Evolutionary conservation across 1,140 invertebrate genomes (phyloP).

Genomic region (Oncopodura yosiiana): DNA sequence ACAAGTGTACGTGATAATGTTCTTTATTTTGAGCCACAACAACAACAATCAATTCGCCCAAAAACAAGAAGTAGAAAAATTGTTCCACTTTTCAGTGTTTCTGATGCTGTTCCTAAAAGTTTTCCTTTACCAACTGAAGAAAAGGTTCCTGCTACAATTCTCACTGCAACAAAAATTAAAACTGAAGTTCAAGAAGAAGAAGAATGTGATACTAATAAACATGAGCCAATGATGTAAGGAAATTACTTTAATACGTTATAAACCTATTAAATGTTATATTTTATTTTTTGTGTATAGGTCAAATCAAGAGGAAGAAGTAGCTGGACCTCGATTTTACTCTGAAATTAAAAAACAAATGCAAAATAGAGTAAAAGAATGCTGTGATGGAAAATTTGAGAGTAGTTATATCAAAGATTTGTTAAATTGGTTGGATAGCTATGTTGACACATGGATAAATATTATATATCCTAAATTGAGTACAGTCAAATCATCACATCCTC

Average conservation of each 20-base stretch:
- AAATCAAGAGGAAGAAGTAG: slow-evolving; percentile 46
- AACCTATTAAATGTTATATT: slow-evolving; percentile 1
- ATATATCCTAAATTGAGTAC: slow-evolving; percentile 57
- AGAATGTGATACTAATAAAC: too few species aligned
- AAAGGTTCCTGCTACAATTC: too few species aligned
- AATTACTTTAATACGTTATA: too few species aligned
- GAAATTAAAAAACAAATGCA: slow-evolving; percentile 20
- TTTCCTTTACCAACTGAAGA: too few species aligned
- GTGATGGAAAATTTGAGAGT: slow-evolving; percentile 24
- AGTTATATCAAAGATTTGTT: slow-evolving; percentile 18
- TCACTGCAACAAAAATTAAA: too few species aligned
- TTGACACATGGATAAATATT: slow-evolving; percentile 69
- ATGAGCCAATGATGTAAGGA: too few species aligned
- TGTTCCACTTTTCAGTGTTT: too few species aligned
- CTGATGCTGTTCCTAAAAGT: too few species aligned
- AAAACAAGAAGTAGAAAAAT: too few species aligned
- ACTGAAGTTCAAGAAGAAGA: too few species aligned
- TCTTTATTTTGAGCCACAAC: background rate
- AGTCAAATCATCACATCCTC: slow-evolving; percentile 26
- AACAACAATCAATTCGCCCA: background rate
- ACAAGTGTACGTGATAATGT: too few species aligned
- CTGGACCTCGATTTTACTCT: slow-evolving; percentile 22
- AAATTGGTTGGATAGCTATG: slow-evolving; percentile 67
- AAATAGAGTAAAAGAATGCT: slow-evolving; percentile 12
- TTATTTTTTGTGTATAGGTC: slow-evolving; percentile 33